Evolutionary conservation across 2,113 vertebrate genomes (phyloP).

Genomic region (Psophia crepitans): DNA sequence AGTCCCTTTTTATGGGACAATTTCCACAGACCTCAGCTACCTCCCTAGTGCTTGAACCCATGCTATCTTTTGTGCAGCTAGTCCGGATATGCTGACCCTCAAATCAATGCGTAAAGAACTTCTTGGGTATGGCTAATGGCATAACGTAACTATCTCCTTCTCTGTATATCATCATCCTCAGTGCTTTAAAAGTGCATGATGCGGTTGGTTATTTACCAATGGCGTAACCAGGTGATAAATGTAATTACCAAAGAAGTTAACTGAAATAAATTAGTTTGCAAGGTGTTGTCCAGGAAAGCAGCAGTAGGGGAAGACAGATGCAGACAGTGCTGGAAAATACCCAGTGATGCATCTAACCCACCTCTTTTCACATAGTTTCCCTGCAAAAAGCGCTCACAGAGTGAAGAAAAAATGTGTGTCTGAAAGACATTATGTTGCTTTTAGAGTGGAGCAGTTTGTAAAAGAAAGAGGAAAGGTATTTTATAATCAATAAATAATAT

Average conservation of each 20-base stretch:
- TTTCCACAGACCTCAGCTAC: background rate
- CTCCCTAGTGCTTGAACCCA: background rate
- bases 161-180: background rate
- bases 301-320: background rate
- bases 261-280: background rate
- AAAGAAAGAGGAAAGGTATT: background rate
- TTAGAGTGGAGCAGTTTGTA: background rate
- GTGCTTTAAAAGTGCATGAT: accelerated
- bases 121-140: accelerated
- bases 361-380: background rate
- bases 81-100: background rate
- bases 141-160: accelerated
- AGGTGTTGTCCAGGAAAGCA: background rate
- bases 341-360: background rate
- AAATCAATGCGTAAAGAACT: accelerated
- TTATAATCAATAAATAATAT: background rate
- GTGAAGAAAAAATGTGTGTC: accelerated
- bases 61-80: background rate
- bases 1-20: background rate
- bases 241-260: background rate
- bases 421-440: background rate
- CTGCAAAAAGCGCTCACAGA: accelerated
- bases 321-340: background rate
- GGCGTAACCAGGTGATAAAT: background rate
- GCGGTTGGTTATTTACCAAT: background rate